A percentile compares a stretch with the other conserved stretches of the same genome.
Evolutionary conservation across 2,797 vertebrate species (phyloP).

Genomic region (Malacoctenus gilli): DNA sequence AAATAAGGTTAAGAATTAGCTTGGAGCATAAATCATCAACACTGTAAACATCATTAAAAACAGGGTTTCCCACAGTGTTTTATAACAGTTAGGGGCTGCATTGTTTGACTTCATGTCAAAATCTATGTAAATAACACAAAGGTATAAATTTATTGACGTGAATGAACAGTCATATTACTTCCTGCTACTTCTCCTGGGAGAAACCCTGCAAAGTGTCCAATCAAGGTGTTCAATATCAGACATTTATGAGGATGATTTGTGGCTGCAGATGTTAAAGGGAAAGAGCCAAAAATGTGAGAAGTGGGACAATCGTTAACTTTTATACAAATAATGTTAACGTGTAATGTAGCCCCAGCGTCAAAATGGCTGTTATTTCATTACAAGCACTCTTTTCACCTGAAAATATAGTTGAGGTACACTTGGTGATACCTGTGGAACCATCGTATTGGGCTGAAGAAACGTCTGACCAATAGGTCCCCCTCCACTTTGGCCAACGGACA

Average conservation of each 20-base stretch:
- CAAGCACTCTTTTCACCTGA: slow-evolving; percentile 75
- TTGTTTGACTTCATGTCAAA: neutral
- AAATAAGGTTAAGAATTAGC: slow-evolving; percentile 77
- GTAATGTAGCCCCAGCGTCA: slow-evolving; percentile 1
- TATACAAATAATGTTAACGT: slow-evolving; percentile 22
- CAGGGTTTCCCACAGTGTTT: slow-evolving; percentile 61
- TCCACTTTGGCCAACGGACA: slow-evolving; percentile 74
- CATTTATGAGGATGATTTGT: slow-evolving; percentile 54
- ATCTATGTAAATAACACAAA: slow-evolving; percentile 13
- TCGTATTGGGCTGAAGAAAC: slow-evolving; percentile 77
- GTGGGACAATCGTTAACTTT: slow-evolving; percentile 12
- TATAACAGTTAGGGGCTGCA: slow-evolving; percentile 1
- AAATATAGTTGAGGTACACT: slow-evolving; percentile 80
- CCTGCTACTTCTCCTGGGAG: slow-evolving; percentile 25
- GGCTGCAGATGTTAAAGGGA: slow-evolving; percentile 40
- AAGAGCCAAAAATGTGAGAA: slow-evolving; percentile 17
- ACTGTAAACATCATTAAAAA: slow-evolving; percentile 51
- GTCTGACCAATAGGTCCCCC: slow-evolving; percentile 71
- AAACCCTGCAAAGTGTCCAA: slow-evolving; percentile 49
- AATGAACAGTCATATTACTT: neutral
- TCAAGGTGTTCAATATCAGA: slow-evolving; percentile 40
- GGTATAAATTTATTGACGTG: slow-evolving; percentile 1
- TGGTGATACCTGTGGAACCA: slow-evolving; percentile 82
- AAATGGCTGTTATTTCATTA: slow-evolving; percentile 13
- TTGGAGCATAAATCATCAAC: slow-evolving; percentile 73